Conservation (phyloP, 2,113 vertebrate genomes). For the Sinosuthora webbiana region DNA sequence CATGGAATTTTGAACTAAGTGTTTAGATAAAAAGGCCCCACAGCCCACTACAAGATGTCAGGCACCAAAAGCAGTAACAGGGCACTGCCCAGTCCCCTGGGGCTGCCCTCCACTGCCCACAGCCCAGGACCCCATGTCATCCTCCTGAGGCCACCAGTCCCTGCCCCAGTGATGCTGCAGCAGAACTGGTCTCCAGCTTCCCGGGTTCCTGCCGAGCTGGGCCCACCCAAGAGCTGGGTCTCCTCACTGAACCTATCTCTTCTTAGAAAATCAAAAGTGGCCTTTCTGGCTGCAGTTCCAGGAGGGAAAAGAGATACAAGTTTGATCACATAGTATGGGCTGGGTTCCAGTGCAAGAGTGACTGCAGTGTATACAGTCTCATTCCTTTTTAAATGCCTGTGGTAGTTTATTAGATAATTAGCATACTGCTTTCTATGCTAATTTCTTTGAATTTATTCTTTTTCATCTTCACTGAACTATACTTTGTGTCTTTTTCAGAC, state of each 20-base stretch:
- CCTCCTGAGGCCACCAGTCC: no score
- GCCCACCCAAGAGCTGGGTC: fast-evolving
- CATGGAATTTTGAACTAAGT: background rate
- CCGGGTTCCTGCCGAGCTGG: background rate
- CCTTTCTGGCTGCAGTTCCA: background rate
- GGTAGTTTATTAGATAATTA: background rate
- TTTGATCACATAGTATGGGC: background rate
- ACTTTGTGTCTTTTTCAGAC: background rate
- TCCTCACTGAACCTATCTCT: background rate
- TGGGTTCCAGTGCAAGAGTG: background rate
- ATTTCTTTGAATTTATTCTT: background rate
- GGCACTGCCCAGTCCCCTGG: no score
- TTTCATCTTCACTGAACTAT: background rate
- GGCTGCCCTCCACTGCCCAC: background rate
- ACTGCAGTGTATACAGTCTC: background rate
- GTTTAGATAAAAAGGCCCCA: background rate
- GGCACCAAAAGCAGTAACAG: background rate
- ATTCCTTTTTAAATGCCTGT: background rate
- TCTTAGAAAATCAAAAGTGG: background rate
- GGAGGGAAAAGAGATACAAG: background rate
- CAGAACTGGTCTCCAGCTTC: background rate
- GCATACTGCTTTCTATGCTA: background rate
- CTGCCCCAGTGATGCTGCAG: background rate
- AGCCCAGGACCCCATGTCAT: background rate
- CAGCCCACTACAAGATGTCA: background rate